A percentile compares a stretch with the other conserved stretches of the same genome.
Evolutionary conservation across 2,797 vertebrate species (phyloP).

Genomic region (Morelia viridis): DNA sequence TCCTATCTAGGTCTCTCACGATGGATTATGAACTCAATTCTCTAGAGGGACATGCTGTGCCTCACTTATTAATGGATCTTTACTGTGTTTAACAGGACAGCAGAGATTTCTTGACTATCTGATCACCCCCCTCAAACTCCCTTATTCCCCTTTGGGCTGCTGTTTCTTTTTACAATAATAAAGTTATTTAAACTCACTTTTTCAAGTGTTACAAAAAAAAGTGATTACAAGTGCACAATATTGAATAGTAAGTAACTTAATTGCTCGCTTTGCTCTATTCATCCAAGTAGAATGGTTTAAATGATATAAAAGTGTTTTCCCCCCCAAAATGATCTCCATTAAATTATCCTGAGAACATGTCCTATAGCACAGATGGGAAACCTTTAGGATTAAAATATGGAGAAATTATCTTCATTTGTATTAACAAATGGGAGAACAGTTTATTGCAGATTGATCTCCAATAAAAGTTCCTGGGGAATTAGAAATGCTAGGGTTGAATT

Average conservation of each 20-base stretch:
- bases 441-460: background rate
- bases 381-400: background rate
- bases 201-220: conserved; percentile 36
- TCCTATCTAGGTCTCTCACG: background rate
- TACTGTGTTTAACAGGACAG: background rate
- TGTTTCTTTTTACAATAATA: conserved; percentile 54
- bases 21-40: background rate
- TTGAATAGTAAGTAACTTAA: background rate
- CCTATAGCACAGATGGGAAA: background rate
- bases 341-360: background rate
- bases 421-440: background rate
- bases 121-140: rapidly evolving
- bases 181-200: conserved; percentile 66
- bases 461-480: conserved; percentile 6
- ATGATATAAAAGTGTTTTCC: background rate
- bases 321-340: background rate
- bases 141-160: rapidly evolving
- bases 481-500: background rate
- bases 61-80: background rate
- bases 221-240: background rate
- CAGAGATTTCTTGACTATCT: background rate
- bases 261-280: background rate
- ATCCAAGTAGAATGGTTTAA: background rate
- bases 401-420: background rate
- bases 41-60: background rate